These are phyloP conservation scores for Mycetomoellerius zeteki DNA, from an alignment of 1,140 invertebrate genomes.

Conservation along the genomic window DNA sequence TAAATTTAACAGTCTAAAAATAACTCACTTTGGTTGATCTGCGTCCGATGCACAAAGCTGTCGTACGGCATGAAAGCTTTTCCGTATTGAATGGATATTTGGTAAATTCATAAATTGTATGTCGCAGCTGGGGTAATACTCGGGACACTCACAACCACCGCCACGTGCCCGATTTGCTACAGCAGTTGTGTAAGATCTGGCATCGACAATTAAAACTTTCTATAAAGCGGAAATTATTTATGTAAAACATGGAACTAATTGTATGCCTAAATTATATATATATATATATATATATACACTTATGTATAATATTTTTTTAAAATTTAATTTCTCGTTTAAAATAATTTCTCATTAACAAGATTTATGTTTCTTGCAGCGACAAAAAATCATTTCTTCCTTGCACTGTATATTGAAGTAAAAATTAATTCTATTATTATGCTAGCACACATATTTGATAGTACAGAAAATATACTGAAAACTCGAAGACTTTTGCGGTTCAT, in stretches of 20 bases:
- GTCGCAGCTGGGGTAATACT: slow-evolving; percentile 97
- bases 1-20: not conserved
- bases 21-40: slow-evolving; percentile 92
- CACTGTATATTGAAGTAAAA: not conserved
- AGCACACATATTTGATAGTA: not conserved
- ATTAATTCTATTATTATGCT: not conserved
- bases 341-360: slow-evolving; percentile 34
- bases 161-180: slow-evolving; percentile 98
- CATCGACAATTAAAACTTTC: slow-evolving; percentile 98
- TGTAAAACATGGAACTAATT: not conserved
- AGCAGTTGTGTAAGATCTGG: slow-evolving; percentile 97
- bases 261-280: not conserved
- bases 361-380: not conserved
- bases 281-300: not conserved
- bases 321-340: not conserved
- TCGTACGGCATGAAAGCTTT: slow-evolving; percentile 93
- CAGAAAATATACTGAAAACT: not conserved
- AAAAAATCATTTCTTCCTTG: not conserved
- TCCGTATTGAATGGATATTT: slow-evolving; percentile 98
- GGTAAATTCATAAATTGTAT: slow-evolving; percentile 99
- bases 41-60: slow-evolving; percentile 92
- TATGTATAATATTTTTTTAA: not conserved
- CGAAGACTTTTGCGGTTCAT: not conserved
- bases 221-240: slow-evolving; percentile 78
- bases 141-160: slow-evolving; percentile 98